Base-by-base conservation (phyloP, 2,888 invertebrate species). In the Aspidiotus destructor region DNA sequence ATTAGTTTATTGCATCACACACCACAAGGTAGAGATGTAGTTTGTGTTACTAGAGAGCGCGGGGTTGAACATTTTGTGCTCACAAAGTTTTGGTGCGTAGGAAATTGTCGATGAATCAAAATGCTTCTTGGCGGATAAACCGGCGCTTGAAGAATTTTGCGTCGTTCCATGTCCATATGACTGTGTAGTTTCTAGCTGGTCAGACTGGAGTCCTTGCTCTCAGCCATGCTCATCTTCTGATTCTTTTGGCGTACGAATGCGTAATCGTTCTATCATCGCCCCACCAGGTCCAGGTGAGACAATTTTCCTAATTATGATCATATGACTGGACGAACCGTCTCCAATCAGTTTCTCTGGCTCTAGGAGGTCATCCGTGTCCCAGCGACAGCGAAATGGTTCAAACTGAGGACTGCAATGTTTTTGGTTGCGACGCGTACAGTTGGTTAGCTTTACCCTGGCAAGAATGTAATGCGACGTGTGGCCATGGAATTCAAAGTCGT, bases 101-200 rank as follows among this genome's bases (percentile, higher is more conserved):
- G 81, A 80, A 65, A 80, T 81, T 70, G 81, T 81, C 0, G 80
- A 80, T 41, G 79, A 81, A 10, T 80, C 80, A 0, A 80, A 81
- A 79, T 82, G 82, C 74, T 78, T 78, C 54, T 78, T 80, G 0
- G 77, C 80, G 0, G 55, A 52, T 41, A 74, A 75, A 71, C 82
- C 83, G 0, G 77, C 79, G 0, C 78, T 79, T 55, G 80, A 77
- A 48, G 83, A 83, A 74, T 79, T 82, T 8, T 86, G 86, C 74
- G 81, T 83, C 72, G 81, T 85, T 72, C 84, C 85, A 2, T 86
- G 86, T 75, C 82, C 85, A 0, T 81, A 82, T n/a, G 86, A 86
- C 78, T 86, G 86, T 75, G 84, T 85, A 41, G 81, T 85, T 62
- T 84, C 85, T 0, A 78, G 83, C 0, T 86, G 86, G 86, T 82